Evolutionary conservation across 2,888 invertebrate species (phyloP).

Genomic region (Oasisia sp.): DNA sequence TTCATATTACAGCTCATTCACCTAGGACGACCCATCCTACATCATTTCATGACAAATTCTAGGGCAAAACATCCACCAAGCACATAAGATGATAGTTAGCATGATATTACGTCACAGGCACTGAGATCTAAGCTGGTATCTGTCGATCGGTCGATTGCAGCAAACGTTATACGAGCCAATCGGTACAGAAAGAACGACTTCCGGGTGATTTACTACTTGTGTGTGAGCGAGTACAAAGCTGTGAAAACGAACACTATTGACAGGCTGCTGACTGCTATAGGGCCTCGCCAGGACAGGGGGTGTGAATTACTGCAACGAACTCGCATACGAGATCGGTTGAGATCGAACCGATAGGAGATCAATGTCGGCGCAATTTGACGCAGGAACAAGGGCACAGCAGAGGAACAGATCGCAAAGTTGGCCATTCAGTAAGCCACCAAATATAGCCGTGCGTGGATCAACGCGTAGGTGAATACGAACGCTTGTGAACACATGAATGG

Average conservation of each 20-base stretch:
- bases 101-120: not conserved
- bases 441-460: not conserved
- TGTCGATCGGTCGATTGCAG: not conserved
- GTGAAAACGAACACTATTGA: not conserved
- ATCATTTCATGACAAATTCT: not conserved
- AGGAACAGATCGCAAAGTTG: not conserved
- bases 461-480: not conserved
- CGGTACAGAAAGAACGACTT: not conserved
- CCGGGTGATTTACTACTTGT: not conserved
- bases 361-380: not conserved
- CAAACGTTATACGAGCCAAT: not conserved
- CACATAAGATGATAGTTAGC: too few species aligned
- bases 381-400: not conserved
- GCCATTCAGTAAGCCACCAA: not conserved
- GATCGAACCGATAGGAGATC: not conserved
- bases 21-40: not conserved
- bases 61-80: not conserved
- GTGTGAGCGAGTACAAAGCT: not conserved
- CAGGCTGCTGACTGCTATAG: not conserved
- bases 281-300: not conserved
- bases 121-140: not conserved
- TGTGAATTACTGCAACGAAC: not conserved
- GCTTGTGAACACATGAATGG: not conserved
- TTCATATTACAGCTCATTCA: not conserved
- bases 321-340: not conserved